Conservation (phyloP, 2,888 invertebrate genomes). For the Bugulina stolonifera region DNA sequence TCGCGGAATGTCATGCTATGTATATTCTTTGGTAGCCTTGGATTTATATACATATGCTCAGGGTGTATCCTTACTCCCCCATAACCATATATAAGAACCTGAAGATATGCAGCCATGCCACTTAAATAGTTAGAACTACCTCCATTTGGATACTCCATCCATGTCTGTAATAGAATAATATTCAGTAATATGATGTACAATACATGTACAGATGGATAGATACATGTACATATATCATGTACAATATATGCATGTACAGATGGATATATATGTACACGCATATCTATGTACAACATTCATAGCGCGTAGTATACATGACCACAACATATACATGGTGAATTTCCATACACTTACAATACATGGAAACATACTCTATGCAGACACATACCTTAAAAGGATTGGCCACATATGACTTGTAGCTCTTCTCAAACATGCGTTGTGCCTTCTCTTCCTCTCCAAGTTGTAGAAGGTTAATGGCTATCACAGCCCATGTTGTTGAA, state of each 20-base stretch:
- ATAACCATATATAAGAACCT: conserved; percentile 20
- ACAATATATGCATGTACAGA: no score
- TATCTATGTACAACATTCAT: no score
- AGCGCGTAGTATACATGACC: no score
- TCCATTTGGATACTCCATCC: conserved; percentile 12
- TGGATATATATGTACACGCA: no score
- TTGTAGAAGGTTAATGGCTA: conserved; percentile 53
- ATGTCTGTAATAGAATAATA: background rate
- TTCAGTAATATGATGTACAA: no score
- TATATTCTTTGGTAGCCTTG: conserved; percentile 16
- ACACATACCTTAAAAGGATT: conserved; percentile 52
- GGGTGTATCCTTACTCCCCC: conserved; percentile 15
- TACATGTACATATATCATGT: no score
- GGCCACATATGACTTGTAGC: conserved; percentile 42
- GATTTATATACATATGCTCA: conserved; percentile 16
- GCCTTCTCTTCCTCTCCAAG: conserved; percentile 45
- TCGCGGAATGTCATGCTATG: conserved; percentile 22
- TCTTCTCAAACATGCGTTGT: conserved; percentile 42
- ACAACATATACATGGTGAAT: no score
- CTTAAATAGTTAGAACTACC: background rate
- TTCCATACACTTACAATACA: no score
- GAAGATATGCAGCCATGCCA: conserved; percentile 8
- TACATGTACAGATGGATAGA: no score
- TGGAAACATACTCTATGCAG: no score
- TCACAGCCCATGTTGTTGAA: conserved; percentile 56